Evolutionary conservation across 2,797 vertebrate genomes (phyloP).

Genomic region (Siniperca scherzeri): DNA sequence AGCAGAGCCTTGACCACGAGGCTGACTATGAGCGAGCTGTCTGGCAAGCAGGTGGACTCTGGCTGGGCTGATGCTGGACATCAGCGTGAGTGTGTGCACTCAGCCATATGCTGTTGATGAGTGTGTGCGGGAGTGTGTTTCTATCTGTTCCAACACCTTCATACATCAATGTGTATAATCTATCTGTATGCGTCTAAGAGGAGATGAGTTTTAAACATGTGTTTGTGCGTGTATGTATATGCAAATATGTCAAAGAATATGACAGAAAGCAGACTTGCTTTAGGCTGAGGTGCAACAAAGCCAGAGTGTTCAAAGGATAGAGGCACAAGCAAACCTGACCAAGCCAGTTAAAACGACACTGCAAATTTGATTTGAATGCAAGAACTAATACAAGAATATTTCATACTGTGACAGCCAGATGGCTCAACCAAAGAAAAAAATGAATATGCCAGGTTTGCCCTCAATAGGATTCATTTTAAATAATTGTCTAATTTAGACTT

Average conservation of each 20-base stretch:
- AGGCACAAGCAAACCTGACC: slow-evolving; percentile 6
- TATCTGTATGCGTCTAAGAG: not conserved
- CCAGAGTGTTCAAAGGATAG: not conserved
- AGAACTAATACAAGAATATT: not conserved
- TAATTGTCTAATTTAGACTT: slow-evolving; percentile 3
- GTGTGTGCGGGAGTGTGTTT: slow-evolving; percentile 11
- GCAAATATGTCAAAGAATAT: slow-evolving; percentile 26
- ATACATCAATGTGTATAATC: not conserved
- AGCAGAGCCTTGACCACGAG: slow-evolving; percentile 31
- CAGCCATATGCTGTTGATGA: slow-evolving; percentile 33
- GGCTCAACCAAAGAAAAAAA: not conserved
- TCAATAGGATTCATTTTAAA: slow-evolving; percentile 6
- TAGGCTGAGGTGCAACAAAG: slow-evolving; percentile 10
- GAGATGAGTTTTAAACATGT: not conserved
- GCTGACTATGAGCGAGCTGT: slow-evolving; percentile 32
- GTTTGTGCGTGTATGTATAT: slow-evolving; percentile 5
- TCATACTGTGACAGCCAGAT: not conserved
- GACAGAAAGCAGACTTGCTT: slow-evolving; percentile 23
- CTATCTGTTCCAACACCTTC: slow-evolving; percentile 8
- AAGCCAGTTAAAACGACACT: not conserved
- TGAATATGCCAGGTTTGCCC: not conserved
- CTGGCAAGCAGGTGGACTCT: slow-evolving; percentile 54
- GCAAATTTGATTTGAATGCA: not conserved
- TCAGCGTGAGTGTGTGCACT: slow-evolving; percentile 12
- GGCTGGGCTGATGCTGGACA: slow-evolving; percentile 23